Base-by-base conservation (phyloP, 2,797 vertebrate genomes). In the Myotis myotis region DNA sequence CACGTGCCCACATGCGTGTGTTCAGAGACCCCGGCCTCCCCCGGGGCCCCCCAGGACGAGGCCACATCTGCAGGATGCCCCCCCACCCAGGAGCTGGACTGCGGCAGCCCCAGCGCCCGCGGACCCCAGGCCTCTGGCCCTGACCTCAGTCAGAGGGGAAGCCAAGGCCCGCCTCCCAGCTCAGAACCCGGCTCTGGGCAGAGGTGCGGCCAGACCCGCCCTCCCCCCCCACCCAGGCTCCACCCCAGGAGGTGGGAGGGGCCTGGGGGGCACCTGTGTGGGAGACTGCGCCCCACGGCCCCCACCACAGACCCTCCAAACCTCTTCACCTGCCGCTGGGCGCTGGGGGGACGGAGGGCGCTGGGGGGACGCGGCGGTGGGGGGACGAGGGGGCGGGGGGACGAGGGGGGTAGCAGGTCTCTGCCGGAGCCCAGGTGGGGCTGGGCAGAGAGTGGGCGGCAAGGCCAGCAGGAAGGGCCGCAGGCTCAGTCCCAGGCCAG, bases 1-100 rank as follows among this genome's bases (percentile, higher is more conserved):
- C 2, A 2, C 0, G 1, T 28, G 44, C 25, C 49, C 3, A 13
- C 41, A 4, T 4, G 8, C 19, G 4, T 8, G 17, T 6, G 49
- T 19, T 8, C 71, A 64, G 7, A n/a, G 36, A 22, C 6, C 0
- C 0, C 16, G 0, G 2, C 85, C 44, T 17, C 86, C 47, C 53
- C 2, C 0, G 2, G 1, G 20, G 44, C 28, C 15, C 23, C 76
- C 75, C 4, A 1, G 5, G 49, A 38, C 17, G 3, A 28, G n/a
- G 20, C 76, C 2, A 5, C 28, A 2, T 36, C 44, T 47, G 82
- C 3, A 22, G 68, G 28, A 53, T 6, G 4, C 38, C 38, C n/a
- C n/a, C 13, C 11, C 7, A 3, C 49, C 44, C 30, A 36, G 19
- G 12, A 60, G 20, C 44, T n/a, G 38, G 33, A 3, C 23, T 15